Conservation (phyloP, 1,140 invertebrate genomes). For the Hycleus phaleratus region DNA sequence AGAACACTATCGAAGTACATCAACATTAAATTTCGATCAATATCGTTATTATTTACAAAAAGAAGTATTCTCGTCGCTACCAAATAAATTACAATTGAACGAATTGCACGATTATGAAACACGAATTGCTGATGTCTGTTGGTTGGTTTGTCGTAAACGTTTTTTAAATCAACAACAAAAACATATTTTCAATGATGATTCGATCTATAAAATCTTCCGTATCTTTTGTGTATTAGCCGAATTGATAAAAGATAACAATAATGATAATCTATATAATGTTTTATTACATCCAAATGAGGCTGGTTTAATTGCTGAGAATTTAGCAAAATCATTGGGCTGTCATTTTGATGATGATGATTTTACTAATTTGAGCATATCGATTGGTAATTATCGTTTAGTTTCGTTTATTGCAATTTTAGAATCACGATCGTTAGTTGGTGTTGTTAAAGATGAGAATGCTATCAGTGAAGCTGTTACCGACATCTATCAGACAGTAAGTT, state of each 20-base stretch:
- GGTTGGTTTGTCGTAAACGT: constrained; percentile 62
- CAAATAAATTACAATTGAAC: constrained; percentile 47
- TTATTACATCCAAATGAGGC: constrained; percentile 59
- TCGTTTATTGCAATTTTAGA: constrained; percentile 68
- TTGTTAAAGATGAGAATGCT: constrained; percentile 50
- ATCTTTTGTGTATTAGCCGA: constrained; percentile 72
- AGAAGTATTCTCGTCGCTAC: constrained; percentile 60
- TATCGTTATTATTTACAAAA: constrained; percentile 66
- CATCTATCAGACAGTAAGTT: constrained; percentile 53
- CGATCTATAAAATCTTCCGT: constrained; percentile 65
- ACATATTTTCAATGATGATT: constrained; percentile 53
- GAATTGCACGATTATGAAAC: constrained; percentile 51
- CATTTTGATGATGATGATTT: constrained; percentile 61
- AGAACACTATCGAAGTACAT: constrained; percentile 62
- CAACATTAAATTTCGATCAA: constrained; percentile 61
- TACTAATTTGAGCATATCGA: constrained; percentile 53
- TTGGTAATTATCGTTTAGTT: constrained; percentile 54
- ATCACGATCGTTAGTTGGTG: constrained; percentile 54
- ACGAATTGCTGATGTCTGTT: constrained; percentile 60
- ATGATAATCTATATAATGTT: constrained; percentile 45
- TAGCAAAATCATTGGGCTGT: constrained; percentile 57
- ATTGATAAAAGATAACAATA: constrained; percentile 43
- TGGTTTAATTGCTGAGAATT: constrained; percentile 53
- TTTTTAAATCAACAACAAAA: constrained; percentile 32
- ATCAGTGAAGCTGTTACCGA: constrained; percentile 65